Base-by-base conservation (phyloP, 2,113 vertebrate species). In the Theropithecus gelada region DNA sequence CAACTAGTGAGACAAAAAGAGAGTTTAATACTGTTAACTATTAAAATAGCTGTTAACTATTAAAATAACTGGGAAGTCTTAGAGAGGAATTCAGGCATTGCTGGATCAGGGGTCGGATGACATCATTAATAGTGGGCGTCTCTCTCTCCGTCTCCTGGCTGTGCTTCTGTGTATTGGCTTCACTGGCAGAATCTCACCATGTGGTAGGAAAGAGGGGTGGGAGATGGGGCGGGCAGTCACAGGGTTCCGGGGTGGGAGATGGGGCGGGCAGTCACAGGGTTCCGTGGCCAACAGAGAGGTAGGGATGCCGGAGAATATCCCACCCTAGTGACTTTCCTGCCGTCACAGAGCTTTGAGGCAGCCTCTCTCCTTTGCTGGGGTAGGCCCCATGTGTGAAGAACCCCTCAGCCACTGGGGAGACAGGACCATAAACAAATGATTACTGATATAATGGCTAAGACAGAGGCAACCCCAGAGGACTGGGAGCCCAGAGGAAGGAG, bases 351-450 rank as follows among this genome's bases (percentile, higher is more conserved):
- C 17, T 4, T n/a, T 10, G 4, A 86, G 59, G 52, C 10, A 16
- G 80, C 85, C 35, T 64, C 20, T 38, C 17, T 20, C 8, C 30
- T 27, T 5, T 25, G 59, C 68, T 3, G 8, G 40, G 27, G 6
- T 50, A n/a, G 30, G 18, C 55, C 72, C n/a, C 32, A 17, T 66
- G 38, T 55, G 38, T 9, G 8, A 83, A 79, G 59, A 66, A 48
- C 27, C 45, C 43, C 9, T 6, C 32, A 12, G 50, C 25, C 70
- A 64, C 55, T 72, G 0, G 88, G 88, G 91, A 94, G 88, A 90
- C 70, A 8, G 13, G 59, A 57, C 43, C 73, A 50, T 83, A 96
- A 87, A 93, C 82, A 85, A 32, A 22, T 25, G 80, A 76, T 83
- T 27, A 1, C 27, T 23, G 61, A 90, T 61, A 22, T 6, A 38